A percentile compares a stretch with the other conserved stretches of the same genome.
Conservation (phyloP, 37 sponge, comb jelly and placozoan species). For the Haliclona indistincta region DNA sequence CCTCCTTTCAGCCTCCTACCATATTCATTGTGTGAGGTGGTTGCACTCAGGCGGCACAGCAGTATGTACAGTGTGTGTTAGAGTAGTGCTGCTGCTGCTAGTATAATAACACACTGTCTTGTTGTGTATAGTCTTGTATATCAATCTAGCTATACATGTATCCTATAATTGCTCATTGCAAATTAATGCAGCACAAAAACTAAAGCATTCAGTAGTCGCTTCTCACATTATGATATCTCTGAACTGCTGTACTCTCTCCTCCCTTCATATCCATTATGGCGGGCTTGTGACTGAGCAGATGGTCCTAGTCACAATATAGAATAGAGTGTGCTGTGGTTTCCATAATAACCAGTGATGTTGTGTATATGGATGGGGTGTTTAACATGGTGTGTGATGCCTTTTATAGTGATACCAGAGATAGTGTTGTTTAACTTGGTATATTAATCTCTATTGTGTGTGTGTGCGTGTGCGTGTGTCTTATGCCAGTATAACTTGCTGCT, state of each 20-base stretch:
- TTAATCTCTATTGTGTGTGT: conserved; percentile 7
- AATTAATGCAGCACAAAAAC: not conserved
- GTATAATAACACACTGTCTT: too few relatives aligned
- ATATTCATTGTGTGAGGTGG: too few relatives aligned
- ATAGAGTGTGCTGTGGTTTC: not conserved
- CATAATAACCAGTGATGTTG: not conserved
- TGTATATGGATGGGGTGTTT: not conserved
- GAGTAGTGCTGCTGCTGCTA: too few relatives aligned
- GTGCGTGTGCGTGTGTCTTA: conserved; percentile 10
- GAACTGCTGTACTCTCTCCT: too few relatives aligned
- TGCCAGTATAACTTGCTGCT: not conserved
- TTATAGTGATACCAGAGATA: not conserved
- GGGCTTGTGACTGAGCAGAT: not conserved
- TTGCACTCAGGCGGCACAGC: too few relatives aligned
- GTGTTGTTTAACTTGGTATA: conserved; percentile 4
- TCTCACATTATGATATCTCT: not conserved
- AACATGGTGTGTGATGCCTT: not conserved
- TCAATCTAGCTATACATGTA: too few relatives aligned
- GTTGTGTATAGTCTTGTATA: too few relatives aligned
- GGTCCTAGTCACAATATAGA: not conserved
- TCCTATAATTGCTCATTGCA: too few relatives aligned
- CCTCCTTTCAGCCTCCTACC: too few relatives aligned
- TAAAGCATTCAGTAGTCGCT: not conserved
- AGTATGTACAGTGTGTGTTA: too few relatives aligned
- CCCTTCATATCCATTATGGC: too few relatives aligned